Base-by-base conservation (phyloP, 1,140 invertebrate genomes). In the Drusus annulatus region DNA sequence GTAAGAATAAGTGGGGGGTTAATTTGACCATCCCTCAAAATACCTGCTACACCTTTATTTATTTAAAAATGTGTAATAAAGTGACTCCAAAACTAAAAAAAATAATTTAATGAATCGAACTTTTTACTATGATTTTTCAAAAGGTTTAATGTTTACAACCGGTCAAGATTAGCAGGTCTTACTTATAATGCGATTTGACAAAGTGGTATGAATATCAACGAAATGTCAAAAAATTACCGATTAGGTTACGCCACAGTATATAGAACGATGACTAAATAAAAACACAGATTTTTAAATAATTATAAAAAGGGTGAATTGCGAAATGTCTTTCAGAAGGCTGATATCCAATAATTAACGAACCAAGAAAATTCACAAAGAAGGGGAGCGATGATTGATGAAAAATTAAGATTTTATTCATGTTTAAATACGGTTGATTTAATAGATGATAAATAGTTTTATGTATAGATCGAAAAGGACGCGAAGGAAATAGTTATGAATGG, bases 371-470 rank as follows among this genome's bases (percentile, higher is more conserved):
- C 19, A 68, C 3, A 45, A 45, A 51, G n/a, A 69, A 69, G 65
- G 31, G 65, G 65, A 69, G 45, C 28, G 36, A 69, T 69, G 65
- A 69, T 69, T 69, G n/a, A 69, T 69, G 65, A 45, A 45, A 50
- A 25, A 16, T 23, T 10, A 31, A 16, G 10, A 63, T 63, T 28
- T 23, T 15, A 63, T 63, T 63, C 56, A 15, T 31, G 62, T 28
- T 28, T 25, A 63, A 63, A 63, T 63, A 19, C 13, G 62, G 62
- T 28, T 63, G 21, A 63, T 63, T 25, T 63, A 16, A 25, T 56
- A 56, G n/a, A 56, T 56, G 54, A 17, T 17, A n/a, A 17, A 17
- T n/a, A 56, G n/a, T 17, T 5, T 3, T n/a, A 56, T 56, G 16
- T 56, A 4, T 21, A 5, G n/a, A 56, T 7, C 0, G n/a, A 6